Evolutionary conservation across 2,797 vertebrate species (phyloP).

Genomic region (Tragelaphus eurycerus): DNA sequence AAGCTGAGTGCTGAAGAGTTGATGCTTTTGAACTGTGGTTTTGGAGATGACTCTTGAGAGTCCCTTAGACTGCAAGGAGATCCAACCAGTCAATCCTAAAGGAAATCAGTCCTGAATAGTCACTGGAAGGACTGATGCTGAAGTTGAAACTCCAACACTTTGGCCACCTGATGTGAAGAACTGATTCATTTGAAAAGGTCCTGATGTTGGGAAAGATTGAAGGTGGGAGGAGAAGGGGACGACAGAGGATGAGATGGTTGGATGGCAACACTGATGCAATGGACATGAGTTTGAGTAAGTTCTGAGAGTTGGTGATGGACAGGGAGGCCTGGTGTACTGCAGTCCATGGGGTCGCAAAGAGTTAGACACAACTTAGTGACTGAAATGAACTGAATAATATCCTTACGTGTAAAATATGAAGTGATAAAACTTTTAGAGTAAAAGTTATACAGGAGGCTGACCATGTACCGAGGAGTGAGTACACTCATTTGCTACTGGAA

Average conservation of each 20-base stretch:
- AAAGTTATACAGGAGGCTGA: not conserved
- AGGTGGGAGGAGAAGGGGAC: not conserved
- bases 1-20: fast-evolving
- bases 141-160: not conserved
- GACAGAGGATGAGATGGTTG: not conserved
- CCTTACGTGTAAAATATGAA: no score
- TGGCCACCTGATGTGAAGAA: not conserved
- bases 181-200: not conserved
- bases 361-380: not conserved
- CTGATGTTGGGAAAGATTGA: not conserved
- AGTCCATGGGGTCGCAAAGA: not conserved
- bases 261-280: not conserved
- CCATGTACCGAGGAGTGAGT: fast-evolving
- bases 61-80: not conserved
- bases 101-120: not conserved
- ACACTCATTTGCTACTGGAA: not conserved
- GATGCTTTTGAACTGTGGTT: not conserved
- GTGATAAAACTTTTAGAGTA: not conserved
- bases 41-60: not conserved
- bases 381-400: not conserved
- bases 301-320: not conserved
- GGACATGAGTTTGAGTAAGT: not conserved
- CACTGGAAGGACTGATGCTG: not conserved
- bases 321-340: not conserved
- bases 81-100: not conserved